phyloP scores from a whole-genome alignment of 2,888 invertebrate species.

The Drosophila lacicola region DNA sequence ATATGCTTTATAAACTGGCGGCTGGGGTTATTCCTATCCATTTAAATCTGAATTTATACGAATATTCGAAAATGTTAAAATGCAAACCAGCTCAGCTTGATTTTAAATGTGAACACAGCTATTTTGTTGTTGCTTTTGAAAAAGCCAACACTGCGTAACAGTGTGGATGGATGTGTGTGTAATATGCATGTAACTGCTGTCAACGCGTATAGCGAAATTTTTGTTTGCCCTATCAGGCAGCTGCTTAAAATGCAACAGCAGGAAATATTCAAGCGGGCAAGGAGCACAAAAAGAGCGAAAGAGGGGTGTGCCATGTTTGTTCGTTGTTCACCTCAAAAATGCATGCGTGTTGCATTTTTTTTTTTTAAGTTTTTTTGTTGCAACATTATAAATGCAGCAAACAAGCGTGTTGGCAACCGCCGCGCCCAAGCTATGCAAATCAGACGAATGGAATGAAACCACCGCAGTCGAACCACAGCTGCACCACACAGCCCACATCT shows the following conservation, averaged over 20 bases:
- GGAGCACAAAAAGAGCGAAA: no score
- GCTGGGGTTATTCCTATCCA: not conserved
- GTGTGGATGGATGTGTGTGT: constrained; percentile 37
- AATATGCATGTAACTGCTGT: constrained; percentile 71
- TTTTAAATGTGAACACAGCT: constrained; percentile 6
- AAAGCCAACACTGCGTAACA: constrained; percentile 15
- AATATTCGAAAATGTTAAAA: constrained; percentile 7
- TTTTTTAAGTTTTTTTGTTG: constrained; percentile 17
- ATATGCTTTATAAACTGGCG: not conserved
- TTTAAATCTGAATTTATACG: constrained; percentile 1
- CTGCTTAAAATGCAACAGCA: constrained; percentile 78
- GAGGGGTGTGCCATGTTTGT: constrained; percentile 38
- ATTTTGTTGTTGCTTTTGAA: constrained; percentile 15
- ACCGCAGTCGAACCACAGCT: constrained; percentile 7
- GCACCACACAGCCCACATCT: constrained; percentile 24
- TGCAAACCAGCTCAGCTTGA: constrained; percentile 15
- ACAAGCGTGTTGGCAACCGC: constrained; percentile 39
- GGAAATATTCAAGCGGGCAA: constrained; percentile 28
- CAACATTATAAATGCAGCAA: constrained; percentile 75
- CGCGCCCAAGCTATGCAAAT: constrained; percentile 72
- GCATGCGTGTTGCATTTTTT: constrained; percentile 68
- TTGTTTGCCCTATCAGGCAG: constrained; percentile 29
- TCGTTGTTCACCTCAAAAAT: constrained; percentile 54
- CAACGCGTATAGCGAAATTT: constrained; percentile 65
- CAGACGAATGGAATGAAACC: constrained; percentile 58